Evolutionary conservation across 2,113 vertebrate genomes (phyloP).

Genomic region (Bostrychus sinensis): DNA sequence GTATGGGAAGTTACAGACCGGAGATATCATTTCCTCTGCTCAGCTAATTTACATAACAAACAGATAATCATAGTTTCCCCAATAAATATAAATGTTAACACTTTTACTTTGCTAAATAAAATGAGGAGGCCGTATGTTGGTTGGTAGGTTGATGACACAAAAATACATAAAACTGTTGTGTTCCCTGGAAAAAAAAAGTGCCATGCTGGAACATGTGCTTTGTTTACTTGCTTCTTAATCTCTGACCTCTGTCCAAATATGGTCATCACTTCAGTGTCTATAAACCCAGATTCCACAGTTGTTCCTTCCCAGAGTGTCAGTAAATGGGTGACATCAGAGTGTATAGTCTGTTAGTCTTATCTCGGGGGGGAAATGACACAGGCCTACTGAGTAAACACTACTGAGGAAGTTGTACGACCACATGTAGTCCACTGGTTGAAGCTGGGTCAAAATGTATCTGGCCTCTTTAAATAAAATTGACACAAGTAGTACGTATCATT

Average conservation of each 20-base stretch:
- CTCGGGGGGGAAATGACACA: background rate
- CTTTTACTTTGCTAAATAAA: too few species aligned
- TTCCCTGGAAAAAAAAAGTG: background rate
- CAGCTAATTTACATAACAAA: too few species aligned
- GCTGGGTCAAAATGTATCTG: background rate
- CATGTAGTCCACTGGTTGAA: background rate
- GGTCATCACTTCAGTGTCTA: background rate
- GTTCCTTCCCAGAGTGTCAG: background rate
- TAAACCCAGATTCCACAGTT: background rate
- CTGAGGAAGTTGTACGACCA: background rate
- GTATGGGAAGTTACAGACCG: too few species aligned
- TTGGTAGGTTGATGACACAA: too few species aligned
- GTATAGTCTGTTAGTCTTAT: background rate
- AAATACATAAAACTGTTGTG: background rate
- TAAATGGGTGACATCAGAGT: background rate
- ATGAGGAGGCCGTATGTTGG: too few species aligned
- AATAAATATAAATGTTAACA: too few species aligned
- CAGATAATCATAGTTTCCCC: too few species aligned
- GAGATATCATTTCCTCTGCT: too few species aligned
- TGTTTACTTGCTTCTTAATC: background rate
- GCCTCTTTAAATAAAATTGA: too few species aligned
- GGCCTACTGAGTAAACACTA: constrained; percentile 1
- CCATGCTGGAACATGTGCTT: background rate
- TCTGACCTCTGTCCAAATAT: background rate
- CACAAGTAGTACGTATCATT: too few species aligned